Percentiles rank a stretch among this genome's conserved stretches.
Conservation (phyloP, 2,797 vertebrate genomes). For the Ataeniobius toweri region DNA sequence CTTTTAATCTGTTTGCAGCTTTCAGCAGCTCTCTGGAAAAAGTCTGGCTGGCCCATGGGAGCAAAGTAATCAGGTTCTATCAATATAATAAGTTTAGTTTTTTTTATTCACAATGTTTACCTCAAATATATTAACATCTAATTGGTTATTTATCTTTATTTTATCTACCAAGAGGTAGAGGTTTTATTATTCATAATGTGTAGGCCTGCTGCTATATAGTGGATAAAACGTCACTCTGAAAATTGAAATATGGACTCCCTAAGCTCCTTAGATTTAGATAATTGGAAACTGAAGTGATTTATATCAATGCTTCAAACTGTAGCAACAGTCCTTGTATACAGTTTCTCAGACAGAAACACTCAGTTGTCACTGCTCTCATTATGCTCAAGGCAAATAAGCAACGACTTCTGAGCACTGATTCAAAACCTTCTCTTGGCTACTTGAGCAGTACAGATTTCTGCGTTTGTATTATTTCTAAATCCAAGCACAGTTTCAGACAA, state of each 20-base stretch:
- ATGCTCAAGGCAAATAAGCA: constrained; percentile 51
- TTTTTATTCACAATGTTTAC: constrained; percentile 7
- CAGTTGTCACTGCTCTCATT: constrained; percentile 29
- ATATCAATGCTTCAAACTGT: constrained; percentile 5
- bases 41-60: neutral
- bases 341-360: constrained; percentile 18
- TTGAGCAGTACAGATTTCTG: constrained; percentile 42
- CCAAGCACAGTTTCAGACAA: constrained; percentile 29
- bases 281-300: constrained; percentile 20
- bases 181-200: constrained; percentile 31
- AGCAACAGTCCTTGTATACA: constrained; percentile 8
- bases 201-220: neutral
- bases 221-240: constrained; percentile 14
- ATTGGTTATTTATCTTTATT: neutral
- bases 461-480: constrained; percentile 43
- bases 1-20: constrained; percentile 58
- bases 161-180: constrained; percentile 4
- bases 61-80: constrained; percentile 17
- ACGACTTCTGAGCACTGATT: constrained; percentile 40
- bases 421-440: constrained; percentile 49
- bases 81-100: constrained; percentile 2
- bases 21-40: constrained; percentile 3
- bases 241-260: constrained; percentile 18
- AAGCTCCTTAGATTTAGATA: constrained; percentile 21
- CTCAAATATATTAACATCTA: constrained; percentile 16